Evolutionary conservation across 2,797 vertebrate genomes (phyloP).

Genomic region (Crenichthys baileyi): DNA sequence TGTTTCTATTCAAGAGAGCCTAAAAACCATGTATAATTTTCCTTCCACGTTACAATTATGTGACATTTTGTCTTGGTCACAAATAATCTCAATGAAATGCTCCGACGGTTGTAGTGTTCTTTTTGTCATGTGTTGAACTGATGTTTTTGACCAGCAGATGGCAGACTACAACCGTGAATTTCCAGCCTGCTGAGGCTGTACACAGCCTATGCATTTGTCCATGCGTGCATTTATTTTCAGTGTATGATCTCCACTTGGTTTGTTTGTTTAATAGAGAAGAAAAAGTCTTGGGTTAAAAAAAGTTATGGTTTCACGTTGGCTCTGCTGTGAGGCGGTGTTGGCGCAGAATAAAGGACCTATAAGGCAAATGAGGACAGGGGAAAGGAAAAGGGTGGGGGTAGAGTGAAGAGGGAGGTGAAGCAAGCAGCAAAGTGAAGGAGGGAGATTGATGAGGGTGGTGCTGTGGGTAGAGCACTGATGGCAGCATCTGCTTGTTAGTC

Average conservation of each 20-base stretch:
- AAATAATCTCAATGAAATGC: background rate
- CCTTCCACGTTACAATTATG: background rate
- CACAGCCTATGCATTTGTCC: slow-evolving; percentile 10
- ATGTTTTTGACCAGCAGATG: slow-evolving; percentile 64
- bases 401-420: slow-evolving; percentile 45
- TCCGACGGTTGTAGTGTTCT: background rate
- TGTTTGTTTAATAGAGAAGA: slow-evolving; percentile 55
- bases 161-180: slow-evolving; percentile 46
- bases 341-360: slow-evolving; percentile 21
- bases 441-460: slow-evolving; percentile 60
- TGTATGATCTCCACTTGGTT: slow-evolving; percentile 48
- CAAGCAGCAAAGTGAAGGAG: slow-evolving; percentile 38
- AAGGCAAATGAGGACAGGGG: slow-evolving; percentile 52
- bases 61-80: background rate
- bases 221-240: slow-evolving; percentile 16
- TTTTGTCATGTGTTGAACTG: background rate
- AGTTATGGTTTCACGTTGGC: slow-evolving; percentile 43
- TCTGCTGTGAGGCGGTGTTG: slow-evolving; percentile 29
- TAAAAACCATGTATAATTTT: background rate
- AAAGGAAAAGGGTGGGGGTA: slow-evolving; percentile 11
- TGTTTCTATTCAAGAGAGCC: background rate
- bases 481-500: slow-evolving; percentile 72
- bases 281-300: slow-evolving; percentile 32
- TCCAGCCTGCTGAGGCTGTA: background rate
- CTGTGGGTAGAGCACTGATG: slow-evolving; percentile 40